Percentiles rank a stretch among this genome's conserved stretches.
Conservation (phyloP, 2,113 vertebrate genomes). For the Hipposideros armiger region DNA sequence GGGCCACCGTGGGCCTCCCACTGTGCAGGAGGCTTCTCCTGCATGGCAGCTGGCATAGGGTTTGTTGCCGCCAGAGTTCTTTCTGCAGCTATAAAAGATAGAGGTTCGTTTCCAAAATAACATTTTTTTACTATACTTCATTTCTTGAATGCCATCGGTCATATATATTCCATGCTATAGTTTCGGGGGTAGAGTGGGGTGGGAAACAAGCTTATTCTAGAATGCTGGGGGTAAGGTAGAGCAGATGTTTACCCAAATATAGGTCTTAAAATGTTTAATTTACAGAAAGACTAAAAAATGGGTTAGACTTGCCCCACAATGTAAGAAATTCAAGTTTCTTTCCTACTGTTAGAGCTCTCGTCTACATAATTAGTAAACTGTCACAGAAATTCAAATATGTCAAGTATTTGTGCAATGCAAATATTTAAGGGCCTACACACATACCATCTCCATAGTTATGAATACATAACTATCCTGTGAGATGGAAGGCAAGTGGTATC, state of each 20-base stretch:
- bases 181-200: background rate
- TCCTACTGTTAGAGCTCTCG: background rate
- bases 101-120: background rate
- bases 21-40: conserved; percentile 4
- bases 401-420: background rate
- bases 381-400: background rate
- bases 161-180: background rate
- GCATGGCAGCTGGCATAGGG: background rate
- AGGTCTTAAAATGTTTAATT: background rate
- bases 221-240: background rate
- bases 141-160: background rate
- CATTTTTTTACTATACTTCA: background rate
- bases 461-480: background rate
- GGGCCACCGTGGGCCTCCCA: background rate
- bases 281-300: background rate
- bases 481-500: background rate
- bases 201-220: background rate
- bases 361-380: background rate
- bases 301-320: background rate
- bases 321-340: background rate
- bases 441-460: background rate
- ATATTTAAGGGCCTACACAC: background rate
- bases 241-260: background rate
- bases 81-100: background rate
- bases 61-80: background rate